Evolutionary conservation across 1,140 invertebrate genomes (phyloP).

Genomic region (Drosophila auraria): DNA sequence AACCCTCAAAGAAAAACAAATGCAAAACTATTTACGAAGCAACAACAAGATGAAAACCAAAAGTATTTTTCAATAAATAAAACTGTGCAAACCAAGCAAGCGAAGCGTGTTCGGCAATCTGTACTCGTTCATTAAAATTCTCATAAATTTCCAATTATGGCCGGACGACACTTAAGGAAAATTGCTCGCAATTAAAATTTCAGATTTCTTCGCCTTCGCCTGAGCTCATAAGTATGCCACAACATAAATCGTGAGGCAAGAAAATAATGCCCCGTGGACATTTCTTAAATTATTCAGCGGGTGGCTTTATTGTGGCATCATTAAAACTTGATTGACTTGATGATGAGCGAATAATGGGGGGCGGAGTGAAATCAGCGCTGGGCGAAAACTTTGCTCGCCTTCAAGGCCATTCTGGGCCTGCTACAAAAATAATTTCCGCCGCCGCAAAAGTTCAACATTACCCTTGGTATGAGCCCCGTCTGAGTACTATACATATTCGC

Average conservation of each 20-base stretch:
- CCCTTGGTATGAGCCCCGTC: slow-evolving; percentile 23
- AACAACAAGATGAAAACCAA: slow-evolving; percentile 13
- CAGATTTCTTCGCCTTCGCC: slow-evolving; percentile 33
- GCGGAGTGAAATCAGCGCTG: slow-evolving; percentile 23
- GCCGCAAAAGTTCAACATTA: slow-evolving; percentile 38
- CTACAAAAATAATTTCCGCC: slow-evolving; percentile 41
- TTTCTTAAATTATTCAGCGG: slow-evolving; percentile 63
- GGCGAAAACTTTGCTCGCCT: slow-evolving; percentile 38
- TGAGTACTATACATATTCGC: slow-evolving; percentile 32
- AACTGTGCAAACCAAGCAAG: slow-evolving; percentile 54
- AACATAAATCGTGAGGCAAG: slow-evolving; percentile 21
- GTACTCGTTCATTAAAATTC: slow-evolving; percentile 29
- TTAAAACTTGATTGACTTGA: slow-evolving; percentile 81
- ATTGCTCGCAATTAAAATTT: slow-evolving; percentile 58
- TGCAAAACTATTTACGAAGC: slow-evolving; percentile 63
- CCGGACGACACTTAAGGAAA: slow-evolving; percentile 43
- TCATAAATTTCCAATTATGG: slow-evolving; percentile 49
- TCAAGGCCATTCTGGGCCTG: slow-evolving; percentile 16
- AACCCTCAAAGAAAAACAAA: slow-evolving; percentile 29
- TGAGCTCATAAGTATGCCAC: slow-evolving; percentile 32
- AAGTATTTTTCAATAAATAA: slow-evolving; percentile 79
- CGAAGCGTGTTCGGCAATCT: slow-evolving; percentile 29
- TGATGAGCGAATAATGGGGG: slow-evolving; percentile 44
- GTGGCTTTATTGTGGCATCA: slow-evolving; percentile 60
- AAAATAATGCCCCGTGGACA: slow-evolving; percentile 54